A percentile compares a stretch with the other conserved stretches of the same genome.
phyloP scores from a whole-genome alignment of 2,888 invertebrate genomes.

The Cecidostiba fungosa region DNA sequence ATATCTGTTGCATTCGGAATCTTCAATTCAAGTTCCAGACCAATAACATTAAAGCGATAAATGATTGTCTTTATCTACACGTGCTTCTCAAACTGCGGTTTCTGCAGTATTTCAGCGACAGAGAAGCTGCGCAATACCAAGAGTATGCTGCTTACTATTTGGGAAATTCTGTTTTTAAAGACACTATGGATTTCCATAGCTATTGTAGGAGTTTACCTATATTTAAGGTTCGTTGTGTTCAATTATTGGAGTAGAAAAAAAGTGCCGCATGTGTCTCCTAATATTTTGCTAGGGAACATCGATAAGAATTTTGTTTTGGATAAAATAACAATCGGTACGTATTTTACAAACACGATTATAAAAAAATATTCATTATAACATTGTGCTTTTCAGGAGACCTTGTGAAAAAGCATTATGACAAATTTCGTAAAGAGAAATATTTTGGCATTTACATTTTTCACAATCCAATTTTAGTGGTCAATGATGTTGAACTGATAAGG shows the following conservation, averaged over 20 bases:
- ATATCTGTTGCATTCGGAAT: too few relatives aligned
- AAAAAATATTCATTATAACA: background rate
- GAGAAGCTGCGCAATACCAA: background rate
- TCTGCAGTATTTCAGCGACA: background rate
- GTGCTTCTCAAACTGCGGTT: background rate
- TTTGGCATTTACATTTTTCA: conserved; percentile 72
- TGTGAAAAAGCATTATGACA: conserved; percentile 66
- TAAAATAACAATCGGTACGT: conserved; percentile 66
- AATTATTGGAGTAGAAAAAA: conserved; percentile 70
- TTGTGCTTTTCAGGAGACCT: conserved; percentile 68
- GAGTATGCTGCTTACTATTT: background rate
- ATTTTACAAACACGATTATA: background rate
- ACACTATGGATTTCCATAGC: conserved; percentile 25
- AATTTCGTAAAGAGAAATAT: conserved; percentile 68
- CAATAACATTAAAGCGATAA: background rate
- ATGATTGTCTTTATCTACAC: background rate
- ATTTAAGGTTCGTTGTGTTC: conserved; percentile 68
- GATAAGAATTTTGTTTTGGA: conserved; percentile 60
- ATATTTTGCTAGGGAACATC: conserved; percentile 68
- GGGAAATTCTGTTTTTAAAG: conserved; percentile 19
- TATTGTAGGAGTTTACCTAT: conserved; percentile 66
- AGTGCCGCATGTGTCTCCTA: conserved; percentile 67
- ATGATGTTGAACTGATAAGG: conserved; percentile 75
- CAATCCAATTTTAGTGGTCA: conserved; percentile 72
- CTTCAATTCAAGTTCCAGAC: background rate